Conservation (phyloP, 1,140 invertebrate genomes). For the Diabrotica virgifera region DNA sequence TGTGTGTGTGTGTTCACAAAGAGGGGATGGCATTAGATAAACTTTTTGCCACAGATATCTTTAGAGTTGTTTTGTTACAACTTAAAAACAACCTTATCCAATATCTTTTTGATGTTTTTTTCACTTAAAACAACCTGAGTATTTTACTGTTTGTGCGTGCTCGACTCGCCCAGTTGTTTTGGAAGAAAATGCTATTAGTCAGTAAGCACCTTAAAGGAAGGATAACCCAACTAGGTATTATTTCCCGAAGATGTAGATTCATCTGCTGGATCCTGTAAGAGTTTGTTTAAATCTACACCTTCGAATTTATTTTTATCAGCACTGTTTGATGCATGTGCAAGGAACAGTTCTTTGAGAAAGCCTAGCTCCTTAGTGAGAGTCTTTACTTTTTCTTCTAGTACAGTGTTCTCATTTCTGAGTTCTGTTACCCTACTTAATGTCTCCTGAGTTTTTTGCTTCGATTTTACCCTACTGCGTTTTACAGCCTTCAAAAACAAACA, state of each 20-base stretch:
- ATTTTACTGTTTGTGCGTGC: too few species aligned
- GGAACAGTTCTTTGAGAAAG: constrained; percentile 84
- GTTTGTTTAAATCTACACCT: constrained; percentile 54
- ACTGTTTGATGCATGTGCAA: constrained; percentile 69
- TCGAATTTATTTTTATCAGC: constrained; percentile 50
- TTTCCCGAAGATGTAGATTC: constrained; percentile 23
- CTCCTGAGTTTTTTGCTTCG: constrained; percentile 76
- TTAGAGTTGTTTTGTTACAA: too few species aligned
- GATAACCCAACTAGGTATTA: neutral
- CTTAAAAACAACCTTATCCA: too few species aligned
- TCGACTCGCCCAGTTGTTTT: too few species aligned
- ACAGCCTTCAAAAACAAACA: constrained; percentile 64
- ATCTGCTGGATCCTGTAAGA: constrained; percentile 50
- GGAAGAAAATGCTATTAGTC: too few species aligned
- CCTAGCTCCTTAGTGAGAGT: constrained; percentile 79
- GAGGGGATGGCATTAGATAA: too few species aligned
- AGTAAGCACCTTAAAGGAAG: too few species aligned
- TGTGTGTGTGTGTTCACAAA: too few species aligned
- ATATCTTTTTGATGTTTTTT: too few species aligned
- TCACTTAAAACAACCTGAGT: too few species aligned
- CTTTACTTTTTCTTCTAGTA: constrained; percentile 82
- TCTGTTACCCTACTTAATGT: constrained; percentile 75
- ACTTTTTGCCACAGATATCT: too few species aligned
- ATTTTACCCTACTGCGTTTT: constrained; percentile 83
- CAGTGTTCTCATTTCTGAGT: constrained; percentile 78